These are phyloP conservation scores for Anguilla megastoma DNA, from an alignment of 2,797 vertebrate genomes.

Conservation along the genomic window DNA sequence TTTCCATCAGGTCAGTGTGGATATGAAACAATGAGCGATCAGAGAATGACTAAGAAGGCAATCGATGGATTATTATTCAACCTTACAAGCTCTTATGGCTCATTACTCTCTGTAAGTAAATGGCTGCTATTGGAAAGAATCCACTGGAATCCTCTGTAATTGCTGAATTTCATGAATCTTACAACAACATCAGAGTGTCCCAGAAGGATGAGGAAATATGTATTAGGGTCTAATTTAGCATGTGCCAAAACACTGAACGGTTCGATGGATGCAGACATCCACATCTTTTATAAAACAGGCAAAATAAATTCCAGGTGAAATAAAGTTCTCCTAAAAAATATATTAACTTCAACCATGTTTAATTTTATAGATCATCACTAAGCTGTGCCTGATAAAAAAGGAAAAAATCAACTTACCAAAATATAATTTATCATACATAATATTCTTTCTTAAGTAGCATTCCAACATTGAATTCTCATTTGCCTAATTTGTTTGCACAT, in stretches of 20 bases:
- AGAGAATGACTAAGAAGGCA: neutral
- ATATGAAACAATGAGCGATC: neutral
- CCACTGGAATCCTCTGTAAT: neutral
- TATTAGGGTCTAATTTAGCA: neutral
- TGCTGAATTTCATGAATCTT: neutral
- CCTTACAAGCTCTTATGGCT: neutral
- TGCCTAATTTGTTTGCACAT: constrained; percentile 46
- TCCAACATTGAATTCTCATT: constrained; percentile 61
- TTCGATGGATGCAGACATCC: neutral
- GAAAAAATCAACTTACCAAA: constrained; percentile 48
- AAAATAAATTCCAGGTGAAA: neutral
- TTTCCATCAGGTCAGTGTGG: neutral
- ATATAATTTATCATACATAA: constrained; percentile 52
- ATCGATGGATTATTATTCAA: neutral
- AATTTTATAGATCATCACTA: constrained; percentile 27
- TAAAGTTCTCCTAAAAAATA: neutral
- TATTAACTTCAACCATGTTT: constrained; percentile 1
- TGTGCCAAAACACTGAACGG: neutral
- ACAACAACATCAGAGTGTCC: neutral
- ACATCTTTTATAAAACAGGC: neutral
- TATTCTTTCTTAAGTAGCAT: constrained; percentile 60
- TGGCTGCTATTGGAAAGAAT: neutral
- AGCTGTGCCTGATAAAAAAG: constrained; percentile 41
- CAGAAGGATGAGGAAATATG: neutral
- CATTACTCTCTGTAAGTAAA: neutral